A percentile compares a stretch with the other conserved stretches of the same genome.
Conservation (phyloP, 2,888 invertebrate species). For the Ashinkailepas kermadecensis region DNA sequence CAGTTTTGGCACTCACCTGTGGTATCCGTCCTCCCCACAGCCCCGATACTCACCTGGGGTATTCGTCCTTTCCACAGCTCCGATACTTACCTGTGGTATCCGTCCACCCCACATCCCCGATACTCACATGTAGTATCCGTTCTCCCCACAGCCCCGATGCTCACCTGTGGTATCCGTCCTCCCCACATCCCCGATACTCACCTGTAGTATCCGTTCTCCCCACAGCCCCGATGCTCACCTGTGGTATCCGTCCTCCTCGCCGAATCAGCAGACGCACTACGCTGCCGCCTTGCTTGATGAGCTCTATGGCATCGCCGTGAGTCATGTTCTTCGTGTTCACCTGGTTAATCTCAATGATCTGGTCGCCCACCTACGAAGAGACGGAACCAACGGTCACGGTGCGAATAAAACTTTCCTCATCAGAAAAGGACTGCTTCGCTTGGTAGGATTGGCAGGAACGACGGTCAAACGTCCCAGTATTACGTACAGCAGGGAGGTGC, state of each 20-base stretch:
- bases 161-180: constrained; percentile 32
- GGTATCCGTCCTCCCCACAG: constrained; percentile 36
- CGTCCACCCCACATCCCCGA: constrained; percentile 36
- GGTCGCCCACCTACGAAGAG: constrained; percentile 53
- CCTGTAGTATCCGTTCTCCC: not conserved
- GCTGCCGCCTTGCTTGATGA: constrained; percentile 59
- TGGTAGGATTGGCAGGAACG: too few species aligned
- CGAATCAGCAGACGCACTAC: constrained; percentile 49
- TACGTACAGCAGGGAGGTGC: too few species aligned
- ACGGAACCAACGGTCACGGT: not conserved
- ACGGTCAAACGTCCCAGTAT: too few species aligned
- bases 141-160: not conserved
- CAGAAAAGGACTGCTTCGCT: too few species aligned
- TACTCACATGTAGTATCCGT: not conserved
- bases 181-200: constrained; percentile 36
- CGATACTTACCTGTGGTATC: constrained; percentile 29
- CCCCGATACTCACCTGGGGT: not conserved
- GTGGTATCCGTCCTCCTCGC: constrained; percentile 36
- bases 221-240: not conserved
- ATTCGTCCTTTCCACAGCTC: too few species aligned
- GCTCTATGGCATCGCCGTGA: constrained; percentile 63
- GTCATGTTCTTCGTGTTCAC: constrained; percentile 61
- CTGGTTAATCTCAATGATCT: constrained; percentile 62
- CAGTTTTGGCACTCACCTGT: constrained; percentile 17
- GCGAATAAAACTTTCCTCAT: too few species aligned